Evolutionary conservation across 1,140 invertebrate species (phyloP).

Genomic region (Subanguina moxae): DNA sequence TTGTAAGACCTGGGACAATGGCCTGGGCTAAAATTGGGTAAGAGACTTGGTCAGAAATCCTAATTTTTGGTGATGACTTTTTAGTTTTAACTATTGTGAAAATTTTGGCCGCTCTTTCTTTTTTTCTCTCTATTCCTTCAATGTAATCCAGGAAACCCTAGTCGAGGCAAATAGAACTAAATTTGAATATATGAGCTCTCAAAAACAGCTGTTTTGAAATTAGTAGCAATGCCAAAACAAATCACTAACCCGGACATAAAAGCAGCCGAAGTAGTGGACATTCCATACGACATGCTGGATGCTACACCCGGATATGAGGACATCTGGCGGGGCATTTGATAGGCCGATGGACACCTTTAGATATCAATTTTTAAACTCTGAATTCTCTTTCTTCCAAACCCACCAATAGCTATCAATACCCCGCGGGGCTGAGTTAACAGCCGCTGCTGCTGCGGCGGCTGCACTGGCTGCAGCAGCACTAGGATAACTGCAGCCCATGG

Average conservation of each 20-base stretch:
- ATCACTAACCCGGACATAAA: conserved; percentile 35
- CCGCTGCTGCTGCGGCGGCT: conserved; percentile 13
- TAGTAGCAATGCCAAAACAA: not conserved
- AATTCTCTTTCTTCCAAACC: not conserved
- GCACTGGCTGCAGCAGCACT: not conserved
- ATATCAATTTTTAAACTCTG: not conserved
- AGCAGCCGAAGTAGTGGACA: conserved; percentile 27
- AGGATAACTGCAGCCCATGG: not conserved
- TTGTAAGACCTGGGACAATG: too few species aligned
- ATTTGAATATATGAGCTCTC: too few species aligned
- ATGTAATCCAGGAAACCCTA: too few species aligned
- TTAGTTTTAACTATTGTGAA: too few species aligned
- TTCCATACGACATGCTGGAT: conserved; percentile 36
- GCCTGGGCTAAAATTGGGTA: too few species aligned
- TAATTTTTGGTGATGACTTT: too few species aligned
- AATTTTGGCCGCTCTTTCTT: too few species aligned
- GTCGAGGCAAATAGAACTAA: too few species aligned
- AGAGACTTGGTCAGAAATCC: too few species aligned
- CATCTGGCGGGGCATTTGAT: conserved; percentile 48
- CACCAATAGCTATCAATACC: conserved; percentile 37
- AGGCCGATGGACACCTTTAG: conserved; percentile 24
- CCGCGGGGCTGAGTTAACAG: not conserved
- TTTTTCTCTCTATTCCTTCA: too few species aligned
- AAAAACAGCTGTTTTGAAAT: too few species aligned
- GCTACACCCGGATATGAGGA: conserved; percentile 22